Conservation (phyloP, 2,797 vertebrate genomes). For the Catharus ustulatus region DNA sequence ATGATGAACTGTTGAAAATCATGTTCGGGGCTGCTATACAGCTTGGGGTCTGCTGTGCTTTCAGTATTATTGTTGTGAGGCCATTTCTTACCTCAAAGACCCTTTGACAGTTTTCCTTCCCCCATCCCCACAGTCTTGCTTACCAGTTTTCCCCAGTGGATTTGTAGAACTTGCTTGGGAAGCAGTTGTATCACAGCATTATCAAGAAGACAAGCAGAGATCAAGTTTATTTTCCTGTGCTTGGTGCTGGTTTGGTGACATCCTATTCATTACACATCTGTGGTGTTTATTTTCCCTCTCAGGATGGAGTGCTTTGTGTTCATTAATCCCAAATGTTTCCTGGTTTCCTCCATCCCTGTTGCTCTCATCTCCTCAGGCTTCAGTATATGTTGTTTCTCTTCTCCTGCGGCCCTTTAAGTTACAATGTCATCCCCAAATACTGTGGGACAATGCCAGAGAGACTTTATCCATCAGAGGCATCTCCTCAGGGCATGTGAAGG, state of each 20-base stretch:
- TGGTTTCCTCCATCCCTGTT: neutral
- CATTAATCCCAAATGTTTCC: conserved; percentile 22
- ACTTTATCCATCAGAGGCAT: neutral
- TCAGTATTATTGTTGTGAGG: neutral
- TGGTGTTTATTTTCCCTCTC: conserved; percentile 12
- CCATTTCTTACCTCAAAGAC: conserved; percentile 33
- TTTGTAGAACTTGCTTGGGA: neutral
- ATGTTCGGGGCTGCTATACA: neutral
- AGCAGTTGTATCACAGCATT: neutral
- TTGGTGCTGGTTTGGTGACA: neutral
- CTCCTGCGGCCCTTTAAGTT: neutral
- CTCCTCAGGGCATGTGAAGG: neutral
- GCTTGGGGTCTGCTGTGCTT: neutral
- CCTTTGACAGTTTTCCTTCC: neutral
- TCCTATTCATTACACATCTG: neutral
- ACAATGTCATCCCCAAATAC: neutral
- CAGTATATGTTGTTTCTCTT: neutral
- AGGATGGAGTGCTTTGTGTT: neutral
- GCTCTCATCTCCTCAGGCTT: neutral
- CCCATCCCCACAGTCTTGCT: neutral
- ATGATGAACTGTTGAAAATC: conserved; percentile 2
- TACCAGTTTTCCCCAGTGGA: neutral
- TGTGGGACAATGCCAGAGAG: neutral
- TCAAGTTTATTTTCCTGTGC: neutral
- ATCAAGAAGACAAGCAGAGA: neutral